Percentiles rank a stretch among this genome's conserved stretches.
These are phyloP conservation scores for Gymnopithys bicolor DNA, from an alignment of 2,797 vertebrate species.

Conservation along the genomic window DNA sequence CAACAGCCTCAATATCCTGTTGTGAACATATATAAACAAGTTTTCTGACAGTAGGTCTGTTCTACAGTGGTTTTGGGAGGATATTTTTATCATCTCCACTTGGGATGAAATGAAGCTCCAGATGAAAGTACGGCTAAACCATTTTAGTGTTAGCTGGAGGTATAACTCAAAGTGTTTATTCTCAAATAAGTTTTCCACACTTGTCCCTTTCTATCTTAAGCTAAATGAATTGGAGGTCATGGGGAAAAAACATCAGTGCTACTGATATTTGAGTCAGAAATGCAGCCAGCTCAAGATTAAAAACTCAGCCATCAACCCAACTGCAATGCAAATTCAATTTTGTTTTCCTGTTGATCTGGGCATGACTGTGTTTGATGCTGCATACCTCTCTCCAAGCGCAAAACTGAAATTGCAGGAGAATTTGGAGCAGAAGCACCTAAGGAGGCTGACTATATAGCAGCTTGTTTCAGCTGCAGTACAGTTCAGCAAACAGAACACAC, in stretches of 20 bases:
- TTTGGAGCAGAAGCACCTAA: neutral
- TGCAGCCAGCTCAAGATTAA: neutral
- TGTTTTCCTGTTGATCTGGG: neutral
- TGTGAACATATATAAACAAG: neutral
- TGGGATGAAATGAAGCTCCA: neutral
- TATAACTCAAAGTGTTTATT: neutral
- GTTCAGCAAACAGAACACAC: neutral
- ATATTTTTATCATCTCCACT: neutral
- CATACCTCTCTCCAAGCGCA: neutral
- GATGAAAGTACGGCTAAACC: neutral
- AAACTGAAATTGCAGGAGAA: neutral
- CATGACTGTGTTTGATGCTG: neutral
- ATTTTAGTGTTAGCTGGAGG: neutral
- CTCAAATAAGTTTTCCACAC: neutral
- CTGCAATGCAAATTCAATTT: neutral
- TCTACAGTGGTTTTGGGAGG: neutral
- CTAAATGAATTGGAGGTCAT: neutral
- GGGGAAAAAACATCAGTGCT: neutral
- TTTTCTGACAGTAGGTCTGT: neutral
- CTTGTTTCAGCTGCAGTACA: neutral
- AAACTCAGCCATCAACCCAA: neutral
- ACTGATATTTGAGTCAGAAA: neutral
- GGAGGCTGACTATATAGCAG: neutral
- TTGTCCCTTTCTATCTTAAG: neutral
- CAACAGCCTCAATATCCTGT: neutral